A percentile compares a stretch with the other conserved stretches of the same genome.
phyloP scores from a whole-genome alignment of 1,140 invertebrate species.

The Ceratina australensis region DNA sequence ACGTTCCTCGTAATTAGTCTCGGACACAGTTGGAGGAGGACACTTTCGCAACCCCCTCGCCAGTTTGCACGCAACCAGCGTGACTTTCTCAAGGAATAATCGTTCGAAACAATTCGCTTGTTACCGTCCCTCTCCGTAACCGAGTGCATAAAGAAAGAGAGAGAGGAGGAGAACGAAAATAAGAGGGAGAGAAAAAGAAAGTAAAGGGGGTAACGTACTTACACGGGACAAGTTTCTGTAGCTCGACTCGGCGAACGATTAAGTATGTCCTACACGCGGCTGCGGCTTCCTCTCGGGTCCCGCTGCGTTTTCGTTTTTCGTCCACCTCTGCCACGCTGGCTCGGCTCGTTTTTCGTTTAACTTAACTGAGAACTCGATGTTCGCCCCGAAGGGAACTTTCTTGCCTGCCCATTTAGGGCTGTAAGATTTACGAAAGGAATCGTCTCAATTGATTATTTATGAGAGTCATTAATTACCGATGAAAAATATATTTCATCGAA shows the following conservation, averaged over 20 bases:
- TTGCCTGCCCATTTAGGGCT: neutral
- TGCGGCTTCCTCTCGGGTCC: slow-evolving; percentile 26
- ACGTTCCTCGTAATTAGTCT: slow-evolving; percentile 17
- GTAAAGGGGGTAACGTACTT: slow-evolving; percentile 6
- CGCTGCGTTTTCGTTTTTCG: slow-evolving; percentile 47
- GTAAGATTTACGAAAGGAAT: neutral
- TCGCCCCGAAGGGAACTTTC: slow-evolving; percentile 37
- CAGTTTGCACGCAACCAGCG: slow-evolving; percentile 16
- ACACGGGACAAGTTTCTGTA: slow-evolving; percentile 54
- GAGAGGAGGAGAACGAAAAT: neutral
- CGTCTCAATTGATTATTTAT: no score
- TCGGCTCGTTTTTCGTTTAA: slow-evolving; percentile 37
- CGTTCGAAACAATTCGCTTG: slow-evolving; percentile 40
- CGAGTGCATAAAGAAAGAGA: neutral
- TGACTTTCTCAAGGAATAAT: slow-evolving; percentile 39
- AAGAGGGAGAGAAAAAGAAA: neutral
- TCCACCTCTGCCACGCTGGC: neutral
- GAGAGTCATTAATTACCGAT: no score
- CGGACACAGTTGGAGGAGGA: slow-evolving; percentile 25
- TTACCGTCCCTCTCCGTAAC: slow-evolving; percentile 15
- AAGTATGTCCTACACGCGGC: slow-evolving; percentile 51
- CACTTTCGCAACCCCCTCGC: slow-evolving; percentile 12
- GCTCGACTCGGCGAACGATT: slow-evolving; percentile 49
- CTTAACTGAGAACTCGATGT: slow-evolving; percentile 39
- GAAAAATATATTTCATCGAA: no score